phyloP scores from a whole-genome alignment of 2,113 vertebrate genomes.

The Chascanopsetta lugubris region DNA sequence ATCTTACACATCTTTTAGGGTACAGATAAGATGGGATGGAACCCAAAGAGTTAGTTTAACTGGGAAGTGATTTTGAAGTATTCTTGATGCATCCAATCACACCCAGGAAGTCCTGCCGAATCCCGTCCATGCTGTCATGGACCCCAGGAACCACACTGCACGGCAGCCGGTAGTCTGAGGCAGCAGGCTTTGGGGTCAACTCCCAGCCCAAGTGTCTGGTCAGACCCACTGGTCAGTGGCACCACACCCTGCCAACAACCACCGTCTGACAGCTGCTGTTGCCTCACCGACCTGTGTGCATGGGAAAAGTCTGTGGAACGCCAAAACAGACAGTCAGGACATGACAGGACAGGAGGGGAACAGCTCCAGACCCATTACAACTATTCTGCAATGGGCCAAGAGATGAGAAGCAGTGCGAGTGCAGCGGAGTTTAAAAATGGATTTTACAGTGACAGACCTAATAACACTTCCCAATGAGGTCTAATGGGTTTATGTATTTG shows the following conservation, averaged over 20 bases:
- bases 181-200: conserved; percentile 61
- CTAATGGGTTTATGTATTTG: conserved; percentile 79
- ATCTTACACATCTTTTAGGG: conserved; percentile 68
- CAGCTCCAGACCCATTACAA: conserved; percentile 35
- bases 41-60: conserved; percentile 64
- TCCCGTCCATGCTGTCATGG: conserved; percentile 53
- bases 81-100: conserved; percentile 29
- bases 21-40: conserved; percentile 49
- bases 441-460: conserved; percentile 75
- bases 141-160: conserved; percentile 60
- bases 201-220: conserved; percentile 68
- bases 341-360: conserved; percentile 32
- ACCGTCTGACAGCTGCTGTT: conserved; percentile 76
- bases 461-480: conserved; percentile 74
- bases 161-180: conserved; percentile 56
- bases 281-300: conserved; percentile 65
- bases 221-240: conserved; percentile 68
- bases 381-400: conserved; percentile 59
- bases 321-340: conserved; percentile 57
- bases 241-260: conserved; percentile 75
- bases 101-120: conserved; percentile 48
- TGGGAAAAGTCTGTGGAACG: conserved; percentile 65
- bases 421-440: conserved; percentile 72
- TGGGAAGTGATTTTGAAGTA: conserved; percentile 45
- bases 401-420: conserved; percentile 77